Conservation (phyloP, 2,888 invertebrate genomes). For the Anarsia innoxiella region DNA sequence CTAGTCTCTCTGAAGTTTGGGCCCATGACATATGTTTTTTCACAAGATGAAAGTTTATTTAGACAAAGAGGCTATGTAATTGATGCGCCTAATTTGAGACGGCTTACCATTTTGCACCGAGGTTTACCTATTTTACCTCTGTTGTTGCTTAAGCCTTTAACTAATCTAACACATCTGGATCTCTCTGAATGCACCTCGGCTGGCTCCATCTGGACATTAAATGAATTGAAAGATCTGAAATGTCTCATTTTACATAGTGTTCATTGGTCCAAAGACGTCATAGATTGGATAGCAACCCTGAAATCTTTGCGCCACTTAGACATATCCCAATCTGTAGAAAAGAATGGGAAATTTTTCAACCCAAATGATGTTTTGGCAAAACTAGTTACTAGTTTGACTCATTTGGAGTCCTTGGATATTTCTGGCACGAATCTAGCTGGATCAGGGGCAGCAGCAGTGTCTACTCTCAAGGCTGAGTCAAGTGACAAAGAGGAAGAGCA, state of each 20-base stretch:
- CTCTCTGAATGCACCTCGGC: conserved; percentile 79
- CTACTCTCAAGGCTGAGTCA: conserved; percentile 25
- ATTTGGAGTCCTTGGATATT: conserved; percentile 90
- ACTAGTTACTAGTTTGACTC: conserved; percentile 83
- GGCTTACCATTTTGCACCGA: conserved; percentile 75
- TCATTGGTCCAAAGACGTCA: conserved; percentile 76
- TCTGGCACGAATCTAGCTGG: conserved; percentile 97
- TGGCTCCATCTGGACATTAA: conserved; percentile 80
- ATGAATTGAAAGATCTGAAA: conserved; percentile 78
- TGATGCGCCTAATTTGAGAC: conserved; percentile 74
- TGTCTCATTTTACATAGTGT: conserved; percentile 90
- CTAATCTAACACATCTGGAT: conserved; percentile 80
- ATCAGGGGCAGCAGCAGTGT: conserved; percentile 80
- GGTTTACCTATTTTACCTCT: conserved; percentile 63
- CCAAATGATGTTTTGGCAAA: conserved; percentile 83
- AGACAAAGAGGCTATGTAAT: conserved; percentile 70
- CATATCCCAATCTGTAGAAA: conserved; percentile 84
- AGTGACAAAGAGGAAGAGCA: conserved; percentile 29
- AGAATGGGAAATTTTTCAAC: conserved; percentile 82
- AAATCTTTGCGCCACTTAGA: conserved; percentile 83
- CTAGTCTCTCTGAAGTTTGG: conserved; percentile 83
- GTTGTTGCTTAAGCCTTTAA: conserved; percentile 75
- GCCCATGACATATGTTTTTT: conserved; percentile 77
- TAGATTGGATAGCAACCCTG: conserved; percentile 76
- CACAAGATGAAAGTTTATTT: conserved; percentile 59